Percentiles rank a stretch among this genome's conserved stretches.
Evolutionary conservation across 2,888 invertebrate genomes (phyloP).

Genomic region (Linyphia triangularis): DNA sequence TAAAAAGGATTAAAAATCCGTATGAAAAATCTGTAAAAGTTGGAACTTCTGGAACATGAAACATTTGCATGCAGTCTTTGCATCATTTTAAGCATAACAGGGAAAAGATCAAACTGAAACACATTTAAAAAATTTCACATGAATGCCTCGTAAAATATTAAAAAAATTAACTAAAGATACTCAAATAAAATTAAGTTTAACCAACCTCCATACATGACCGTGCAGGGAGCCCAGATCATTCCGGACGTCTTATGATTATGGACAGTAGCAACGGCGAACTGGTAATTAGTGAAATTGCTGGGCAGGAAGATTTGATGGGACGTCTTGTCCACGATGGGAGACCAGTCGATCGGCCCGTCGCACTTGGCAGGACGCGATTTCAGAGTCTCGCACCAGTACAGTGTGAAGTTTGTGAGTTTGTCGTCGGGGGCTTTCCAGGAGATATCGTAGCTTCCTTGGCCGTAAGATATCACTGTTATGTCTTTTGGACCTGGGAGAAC

Average conservation of each 20-base stretch:
- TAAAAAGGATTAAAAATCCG: too few relatives aligned
- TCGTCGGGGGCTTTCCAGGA: slow-evolving; percentile 59
- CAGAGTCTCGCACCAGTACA: slow-evolving; percentile 67
- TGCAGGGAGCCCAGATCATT: slow-evolving; percentile 74
- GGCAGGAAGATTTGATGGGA: slow-evolving; percentile 6
- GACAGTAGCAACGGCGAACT: slow-evolving; percentile 72
- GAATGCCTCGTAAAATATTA: not conserved
- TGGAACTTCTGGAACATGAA: too few relatives aligned
- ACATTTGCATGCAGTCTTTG: too few relatives aligned
- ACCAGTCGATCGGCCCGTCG: slow-evolving; percentile 61
- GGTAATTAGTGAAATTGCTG: slow-evolving; percentile 57
- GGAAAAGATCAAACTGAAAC: too few relatives aligned
- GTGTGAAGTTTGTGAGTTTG: slow-evolving; percentile 10
- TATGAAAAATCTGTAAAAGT: too few relatives aligned
- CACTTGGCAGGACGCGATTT: slow-evolving; percentile 58
- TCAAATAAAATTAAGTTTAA: not conserved
- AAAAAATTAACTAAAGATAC: not conserved
- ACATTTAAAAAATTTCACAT: too few relatives aligned
- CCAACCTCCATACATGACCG: slow-evolving; percentile 63
- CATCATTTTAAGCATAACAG: too few relatives aligned
- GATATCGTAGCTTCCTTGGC: slow-evolving; percentile 60
- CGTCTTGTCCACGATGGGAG: not conserved
- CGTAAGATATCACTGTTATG: slow-evolving; percentile 58
- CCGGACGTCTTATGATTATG: slow-evolving; percentile 52
- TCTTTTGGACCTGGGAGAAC: slow-evolving; percentile 60